These are phyloP conservation scores for Hemicrepidius hirtus DNA, from an alignment of 2,888 invertebrate species.

Conservation along the genomic window DNA sequence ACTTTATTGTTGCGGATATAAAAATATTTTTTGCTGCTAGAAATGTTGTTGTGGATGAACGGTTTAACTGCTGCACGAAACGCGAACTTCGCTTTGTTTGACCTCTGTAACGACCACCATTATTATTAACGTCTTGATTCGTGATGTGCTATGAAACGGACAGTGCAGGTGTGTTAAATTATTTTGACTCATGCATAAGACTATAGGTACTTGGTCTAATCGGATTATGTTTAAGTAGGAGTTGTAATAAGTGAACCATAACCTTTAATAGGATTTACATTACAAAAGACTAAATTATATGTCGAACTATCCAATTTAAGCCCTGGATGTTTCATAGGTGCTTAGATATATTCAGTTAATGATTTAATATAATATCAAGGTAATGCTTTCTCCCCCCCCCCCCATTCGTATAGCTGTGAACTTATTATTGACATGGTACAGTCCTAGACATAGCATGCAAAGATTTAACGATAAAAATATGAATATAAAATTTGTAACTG, in stretches of 20 bases:
- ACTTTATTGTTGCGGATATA: slow-evolving; percentile 23
- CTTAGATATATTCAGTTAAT: not conserved
- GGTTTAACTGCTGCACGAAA: slow-evolving; percentile 20
- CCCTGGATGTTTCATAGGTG: slow-evolving; percentile 3
- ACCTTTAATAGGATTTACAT: slow-evolving; percentile 43
- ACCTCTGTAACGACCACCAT: slow-evolving; percentile 7
- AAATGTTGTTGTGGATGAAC: slow-evolving; percentile 12
- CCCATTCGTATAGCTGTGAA: not conserved
- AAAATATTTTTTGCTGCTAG: slow-evolving; percentile 11
- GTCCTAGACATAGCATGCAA: slow-evolving; percentile 13
- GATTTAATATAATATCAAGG: not conserved
- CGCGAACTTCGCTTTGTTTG: slow-evolving; percentile 20
- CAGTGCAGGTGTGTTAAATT: slow-evolving; percentile 6
- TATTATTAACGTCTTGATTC: slow-evolving; percentile 23
- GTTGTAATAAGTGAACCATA: slow-evolving; percentile 35
- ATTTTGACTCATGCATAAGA: slow-evolving; percentile 19
- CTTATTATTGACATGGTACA: not conserved
- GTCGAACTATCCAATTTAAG: slow-evolving; percentile 16
- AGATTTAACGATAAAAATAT: slow-evolving; percentile 28
- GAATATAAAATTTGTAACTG: slow-evolving; percentile 16
- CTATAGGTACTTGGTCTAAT: slow-evolving; percentile 30
- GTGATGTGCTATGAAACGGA: slow-evolving; percentile 17
- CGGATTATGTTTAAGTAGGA: slow-evolving; percentile 26
- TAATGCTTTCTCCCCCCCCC: too few species aligned
- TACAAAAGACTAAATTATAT: slow-evolving; percentile 32